Evolutionary conservation across 2,888 invertebrate species (phyloP).

Genomic region (Flabesymbios commensalis): DNA sequence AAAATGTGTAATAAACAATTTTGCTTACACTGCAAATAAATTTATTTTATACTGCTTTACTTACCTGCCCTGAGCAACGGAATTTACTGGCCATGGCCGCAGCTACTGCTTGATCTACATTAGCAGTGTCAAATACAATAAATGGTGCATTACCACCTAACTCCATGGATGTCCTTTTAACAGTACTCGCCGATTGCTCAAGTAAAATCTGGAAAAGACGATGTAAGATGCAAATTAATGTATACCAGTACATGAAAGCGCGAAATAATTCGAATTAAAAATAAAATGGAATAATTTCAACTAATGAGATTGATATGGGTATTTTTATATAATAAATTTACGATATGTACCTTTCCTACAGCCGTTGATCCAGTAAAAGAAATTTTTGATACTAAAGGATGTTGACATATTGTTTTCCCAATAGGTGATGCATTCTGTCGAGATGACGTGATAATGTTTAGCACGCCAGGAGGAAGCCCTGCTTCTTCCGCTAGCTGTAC

Average conservation of each 20-base stretch:
- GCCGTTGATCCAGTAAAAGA: slow-evolving; percentile 93
- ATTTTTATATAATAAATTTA: not conserved
- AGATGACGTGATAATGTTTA: slow-evolving; percentile 85
- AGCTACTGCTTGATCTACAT: slow-evolving; percentile 81
- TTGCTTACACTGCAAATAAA: too few relatives aligned
- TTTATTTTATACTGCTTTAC: too few relatives aligned
- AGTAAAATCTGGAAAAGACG: slow-evolving; percentile 71
- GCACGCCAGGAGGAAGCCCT: slow-evolving; percentile 85
- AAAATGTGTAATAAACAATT: too few relatives aligned
- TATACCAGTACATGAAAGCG: not conserved
- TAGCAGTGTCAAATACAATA: slow-evolving; percentile 91
- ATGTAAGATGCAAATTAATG: slow-evolving; percentile 14
- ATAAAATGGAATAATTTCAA: not conserved
- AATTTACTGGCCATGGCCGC: slow-evolving; percentile 92
- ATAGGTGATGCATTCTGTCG: slow-evolving; percentile 76
- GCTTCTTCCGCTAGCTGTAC: slow-evolving; percentile 77
- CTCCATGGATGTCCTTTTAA: slow-evolving; percentile 91
- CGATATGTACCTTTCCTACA: slow-evolving; percentile 87
- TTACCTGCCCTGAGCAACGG: slow-evolving; percentile 84
- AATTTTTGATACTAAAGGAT: slow-evolving; percentile 80
- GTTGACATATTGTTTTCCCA: slow-evolving; percentile 84
- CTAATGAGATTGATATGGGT: not conserved
- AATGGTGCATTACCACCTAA: slow-evolving; percentile 98
- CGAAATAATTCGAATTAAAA: not conserved
- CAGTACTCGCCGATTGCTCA: slow-evolving; percentile 79